Evolutionary conservation across 1,140 invertebrate genomes (phyloP).

Genomic region (Trichogramma pretiosum): DNA sequence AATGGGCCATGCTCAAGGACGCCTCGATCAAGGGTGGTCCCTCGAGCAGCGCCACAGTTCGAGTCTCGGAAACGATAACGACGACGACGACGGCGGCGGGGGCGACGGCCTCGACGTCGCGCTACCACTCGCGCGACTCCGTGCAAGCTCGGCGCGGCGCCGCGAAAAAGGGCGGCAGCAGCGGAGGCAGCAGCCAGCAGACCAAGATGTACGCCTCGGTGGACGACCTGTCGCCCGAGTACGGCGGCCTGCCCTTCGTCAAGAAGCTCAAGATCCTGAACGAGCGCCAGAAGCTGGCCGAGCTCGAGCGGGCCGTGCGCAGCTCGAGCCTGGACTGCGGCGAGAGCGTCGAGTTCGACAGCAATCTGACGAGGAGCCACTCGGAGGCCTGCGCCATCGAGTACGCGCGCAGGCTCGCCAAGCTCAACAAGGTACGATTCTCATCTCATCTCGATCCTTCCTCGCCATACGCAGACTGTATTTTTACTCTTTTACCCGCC

Average conservation of each 20-base stretch:
- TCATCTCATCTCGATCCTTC: background rate
- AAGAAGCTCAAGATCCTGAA: slow-evolving; percentile 82
- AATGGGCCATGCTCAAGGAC: slow-evolving; percentile 42
- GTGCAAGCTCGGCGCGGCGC: background rate
- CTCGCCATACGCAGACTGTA: too few species aligned
- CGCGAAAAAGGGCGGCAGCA: slow-evolving; percentile 20
- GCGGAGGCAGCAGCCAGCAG: slow-evolving; percentile 36
- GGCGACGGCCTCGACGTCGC: background rate
- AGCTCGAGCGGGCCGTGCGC: slow-evolving; percentile 64
- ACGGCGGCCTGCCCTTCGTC: slow-evolving; percentile 76
- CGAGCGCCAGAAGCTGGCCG: slow-evolving; percentile 75
- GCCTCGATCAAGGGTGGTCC: slow-evolving; percentile 35
- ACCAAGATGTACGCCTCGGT: slow-evolving; percentile 68
- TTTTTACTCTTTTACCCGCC: too few species aligned
- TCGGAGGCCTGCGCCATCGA: slow-evolving; percentile 50
- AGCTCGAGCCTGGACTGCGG: slow-evolving; percentile 73
- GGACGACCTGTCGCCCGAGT: slow-evolving; percentile 80
- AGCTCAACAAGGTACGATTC: slow-evolving; percentile 19
- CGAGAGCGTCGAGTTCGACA: slow-evolving; percentile 51
- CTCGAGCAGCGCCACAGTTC: too few species aligned
- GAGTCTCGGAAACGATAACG: too few species aligned
- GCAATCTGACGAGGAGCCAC: slow-evolving; percentile 55
- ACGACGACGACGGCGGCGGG: background rate
- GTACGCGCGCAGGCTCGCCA: slow-evolving; percentile 37
- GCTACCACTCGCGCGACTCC: background rate